Percentiles rank a stretch among this genome's conserved stretches.
Conservation (phyloP, 1,140 invertebrate genomes). For the Argopecten irradians region DNA sequence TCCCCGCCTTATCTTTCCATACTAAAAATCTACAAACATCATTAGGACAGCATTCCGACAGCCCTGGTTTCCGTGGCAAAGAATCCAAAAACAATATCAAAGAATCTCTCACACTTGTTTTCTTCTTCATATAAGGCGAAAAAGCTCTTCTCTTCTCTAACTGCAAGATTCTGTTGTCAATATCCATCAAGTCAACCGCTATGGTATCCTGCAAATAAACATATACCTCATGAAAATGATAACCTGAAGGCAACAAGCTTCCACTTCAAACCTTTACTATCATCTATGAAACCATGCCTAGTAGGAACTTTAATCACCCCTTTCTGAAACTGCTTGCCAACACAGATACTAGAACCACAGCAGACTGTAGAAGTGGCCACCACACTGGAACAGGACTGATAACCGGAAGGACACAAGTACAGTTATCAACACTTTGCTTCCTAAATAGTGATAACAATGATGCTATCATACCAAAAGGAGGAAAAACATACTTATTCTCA, state of each 20-base stretch:
- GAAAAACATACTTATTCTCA: conserved; percentile 36
- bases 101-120: conserved; percentile 27
- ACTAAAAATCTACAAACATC: conserved; percentile 42
- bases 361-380: conserved; percentile 21
- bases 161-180: background rate
- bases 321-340: conserved; percentile 19
- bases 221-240: background rate
- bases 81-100: background rate
- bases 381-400: conserved; percentile 27
- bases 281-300: conserved; percentile 35
- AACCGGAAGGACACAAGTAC: conserved; percentile 22
- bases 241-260: conserved; percentile 36
- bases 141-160: conserved; percentile 5
- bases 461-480: conserved; percentile 39
- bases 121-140: background rate
- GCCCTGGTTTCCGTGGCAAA: background rate
- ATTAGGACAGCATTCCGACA: conserved; percentile 35
- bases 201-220: background rate
- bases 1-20: conserved; percentile 44
- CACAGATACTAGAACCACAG: no score
- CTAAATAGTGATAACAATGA: conserved; percentile 24
- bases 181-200: background rate
- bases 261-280: conserved; percentile 35
- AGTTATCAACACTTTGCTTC: conserved; percentile 24
- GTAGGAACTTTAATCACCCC: conserved; percentile 34